Evolutionary conservation across 2,797 vertebrate genomes (phyloP).

Genomic region (Staurois parvus): DNA sequence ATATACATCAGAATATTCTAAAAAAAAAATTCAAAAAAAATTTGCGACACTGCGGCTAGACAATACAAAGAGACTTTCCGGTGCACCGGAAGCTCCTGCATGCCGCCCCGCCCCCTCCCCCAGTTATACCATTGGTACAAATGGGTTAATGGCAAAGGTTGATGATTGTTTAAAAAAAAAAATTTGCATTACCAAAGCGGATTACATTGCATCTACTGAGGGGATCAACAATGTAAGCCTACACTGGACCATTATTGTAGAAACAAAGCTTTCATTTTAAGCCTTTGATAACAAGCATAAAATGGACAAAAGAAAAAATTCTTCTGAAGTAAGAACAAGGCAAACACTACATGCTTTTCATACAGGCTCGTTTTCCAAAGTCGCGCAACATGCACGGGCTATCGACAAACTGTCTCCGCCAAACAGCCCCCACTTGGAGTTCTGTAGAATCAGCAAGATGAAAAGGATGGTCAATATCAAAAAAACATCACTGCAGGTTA

Average conservation of each 20-base stretch:
- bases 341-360: constrained; percentile 82
- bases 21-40: constrained; percentile 67
- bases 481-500: constrained; percentile 63
- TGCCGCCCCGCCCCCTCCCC: no score
- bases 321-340: constrained; percentile 86
- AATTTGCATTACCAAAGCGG: constrained; percentile 88
- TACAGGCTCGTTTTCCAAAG: constrained; percentile 75
- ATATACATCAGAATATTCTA: constrained; percentile 73
- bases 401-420: constrained; percentile 70
- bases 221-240: constrained; percentile 86
- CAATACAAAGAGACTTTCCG: constrained; percentile 61
- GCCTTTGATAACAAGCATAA: constrained; percentile 85
- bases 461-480: constrained; percentile 65
- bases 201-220: constrained; percentile 86
- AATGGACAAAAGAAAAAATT: constrained; percentile 86
- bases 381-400: constrained; percentile 70
- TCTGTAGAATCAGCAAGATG: constrained; percentile 70
- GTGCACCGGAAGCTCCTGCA: constrained; percentile 70
- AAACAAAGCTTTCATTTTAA: constrained; percentile 91
- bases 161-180: constrained; percentile 78
- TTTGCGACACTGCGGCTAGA: constrained; percentile 68
- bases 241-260: constrained; percentile 83
- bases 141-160: constrained; percentile 82
- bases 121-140: constrained; percentile 78
- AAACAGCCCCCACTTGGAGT: constrained; percentile 72